Evolutionary conservation across 2,797 vertebrate species (phyloP), one percentile per base, ranked within the genome.

Genomic region (Catharus ustulatus): DNA sequence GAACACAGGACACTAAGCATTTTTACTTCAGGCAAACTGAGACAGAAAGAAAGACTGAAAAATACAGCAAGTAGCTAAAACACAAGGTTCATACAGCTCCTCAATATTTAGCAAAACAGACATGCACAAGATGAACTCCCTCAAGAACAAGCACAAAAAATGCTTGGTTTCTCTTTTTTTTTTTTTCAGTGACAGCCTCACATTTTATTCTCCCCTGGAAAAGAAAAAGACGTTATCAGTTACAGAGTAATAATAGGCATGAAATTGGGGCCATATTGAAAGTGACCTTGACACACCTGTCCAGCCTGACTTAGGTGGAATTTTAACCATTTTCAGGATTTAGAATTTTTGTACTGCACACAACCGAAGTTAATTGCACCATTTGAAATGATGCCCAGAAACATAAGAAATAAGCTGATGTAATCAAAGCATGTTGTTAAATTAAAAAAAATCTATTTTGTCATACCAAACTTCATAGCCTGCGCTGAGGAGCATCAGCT

Each of bases 311-410:
- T 90, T 87, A 55, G 62, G 4, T 49, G 26, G n/a, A 58, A 92
- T 89, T 93, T 91, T 78, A 87, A 91, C 75, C 81, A 84, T 83
- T 82, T 83, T 52, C 38, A 58, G 21, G 13, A 64, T 71, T 94
- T 54, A 83, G 75, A 89, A 62, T 61, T 87, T 85, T 52, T 80
- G 55, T 57, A 91, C 43, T 46, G 59, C 79, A 95, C 55, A 90
- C 36, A 93, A 83, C 58, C 80, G 5, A 83, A 94, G 59, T 91
- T 89, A 89, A 89, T 74, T 87, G 82, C 42, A 49, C 19, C 57
- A 71, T 52, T 85, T 95, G 64, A 87, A 43, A 90, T 5, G 9
- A 89, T 68, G 68, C 49, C 79, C 45, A 89, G 87, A 93, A 93
- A 77, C 4, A 9, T 29, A 85, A 64, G 34, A 92, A 92, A 90